Evolutionary conservation across 1,140 invertebrate genomes (phyloP), one percentile per base, ranked within the genome.

Genomic region (Grapholita molesta): DNA sequence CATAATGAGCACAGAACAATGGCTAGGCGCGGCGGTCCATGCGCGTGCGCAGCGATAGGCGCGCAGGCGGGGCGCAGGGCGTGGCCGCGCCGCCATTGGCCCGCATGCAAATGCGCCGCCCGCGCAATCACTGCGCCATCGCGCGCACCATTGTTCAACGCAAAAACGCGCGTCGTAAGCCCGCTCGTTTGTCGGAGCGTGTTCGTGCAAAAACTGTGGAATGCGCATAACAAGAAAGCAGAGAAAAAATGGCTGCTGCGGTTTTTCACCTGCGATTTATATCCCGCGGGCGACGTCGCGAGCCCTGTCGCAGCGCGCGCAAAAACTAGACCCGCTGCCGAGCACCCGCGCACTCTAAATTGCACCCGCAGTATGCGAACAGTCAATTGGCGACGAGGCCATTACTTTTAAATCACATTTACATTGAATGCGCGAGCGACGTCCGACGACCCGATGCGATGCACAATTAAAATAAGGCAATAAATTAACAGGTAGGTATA

Each of bases 201-300:
- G 76, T 70, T 38, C 64, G 57, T 15, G 71, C 78, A 84, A 88
- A 87, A 90, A 90, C 78, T 15, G 71, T 53, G 74, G 76, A 82
- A 84, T 83, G 80, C 79, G 82, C 85, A 85, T 83, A 86, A 89
- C 83, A 84, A 90, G 82, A 89, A 87, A 82, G 76, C 30, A 77
- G 83, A 89, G 86, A 90, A 90, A 90, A 66, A 32, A 42, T 64
- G 73, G 61, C 65, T 57, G 70, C 42, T 70, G 71, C 65, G 71
- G 81, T 79, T 89, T 90, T 89, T 90, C 86, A 78, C 72, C 68
- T 64, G 72, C 71, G 83, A 87, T 86, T 86, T 80, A 86, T 86
- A 77, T 82, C 78, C 77, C 76, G 71, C 65, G 68, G 67, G 67
- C 69, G 68, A 35, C 70, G 66, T 61, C 76, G 70, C 74, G 57